These are phyloP conservation scores for Hippopotamyrus pictus DNA, from an alignment of 2,797 vertebrate species.

Conservation along the genomic window DNA sequence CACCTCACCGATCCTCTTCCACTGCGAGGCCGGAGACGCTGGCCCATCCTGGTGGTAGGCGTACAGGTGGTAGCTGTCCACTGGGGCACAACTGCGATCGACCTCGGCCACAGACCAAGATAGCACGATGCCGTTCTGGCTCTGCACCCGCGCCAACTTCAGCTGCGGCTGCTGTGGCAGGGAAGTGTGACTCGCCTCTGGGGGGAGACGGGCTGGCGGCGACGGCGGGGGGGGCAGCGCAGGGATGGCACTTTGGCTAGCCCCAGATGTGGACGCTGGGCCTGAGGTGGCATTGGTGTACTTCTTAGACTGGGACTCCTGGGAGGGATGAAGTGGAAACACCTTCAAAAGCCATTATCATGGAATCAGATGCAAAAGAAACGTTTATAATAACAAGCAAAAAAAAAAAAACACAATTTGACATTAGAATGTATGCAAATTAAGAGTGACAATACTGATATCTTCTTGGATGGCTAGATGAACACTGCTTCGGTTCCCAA, in stretches of 20 bases:
- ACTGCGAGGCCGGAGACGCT: conserved; percentile 61
- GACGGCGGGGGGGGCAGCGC: conserved; percentile 72
- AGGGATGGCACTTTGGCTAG: conserved; percentile 25
- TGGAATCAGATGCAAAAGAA: neutral
- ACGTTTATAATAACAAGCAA: neutral
- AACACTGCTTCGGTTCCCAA: neutral
- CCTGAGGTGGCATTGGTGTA: conserved; percentile 36
- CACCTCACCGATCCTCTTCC: conserved; percentile 78
- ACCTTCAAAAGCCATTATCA: neutral
- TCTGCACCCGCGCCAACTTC: conserved; percentile 89
- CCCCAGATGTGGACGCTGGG: conserved; percentile 15
- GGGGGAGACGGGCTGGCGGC: conserved; percentile 71
- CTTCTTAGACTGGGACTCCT: conserved; percentile 58
- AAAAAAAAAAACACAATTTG: neutral
- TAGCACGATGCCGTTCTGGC: conserved; percentile 92
- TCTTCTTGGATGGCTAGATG: neutral
- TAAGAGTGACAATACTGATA: neutral
- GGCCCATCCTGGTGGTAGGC: conserved; percentile 87
- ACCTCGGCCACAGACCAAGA: conserved; percentile 94
- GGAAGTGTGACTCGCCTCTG: conserved; percentile 79
- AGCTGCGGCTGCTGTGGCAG: conserved; percentile 92
- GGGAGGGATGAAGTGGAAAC: neutral
- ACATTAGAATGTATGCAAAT: neutral
- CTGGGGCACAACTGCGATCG: conserved; percentile 81
- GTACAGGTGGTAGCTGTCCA: conserved; percentile 96